Evolutionary conservation across 2,113 vertebrate species (phyloP).

Genomic region (Oenanthe melanoleuca): DNA sequence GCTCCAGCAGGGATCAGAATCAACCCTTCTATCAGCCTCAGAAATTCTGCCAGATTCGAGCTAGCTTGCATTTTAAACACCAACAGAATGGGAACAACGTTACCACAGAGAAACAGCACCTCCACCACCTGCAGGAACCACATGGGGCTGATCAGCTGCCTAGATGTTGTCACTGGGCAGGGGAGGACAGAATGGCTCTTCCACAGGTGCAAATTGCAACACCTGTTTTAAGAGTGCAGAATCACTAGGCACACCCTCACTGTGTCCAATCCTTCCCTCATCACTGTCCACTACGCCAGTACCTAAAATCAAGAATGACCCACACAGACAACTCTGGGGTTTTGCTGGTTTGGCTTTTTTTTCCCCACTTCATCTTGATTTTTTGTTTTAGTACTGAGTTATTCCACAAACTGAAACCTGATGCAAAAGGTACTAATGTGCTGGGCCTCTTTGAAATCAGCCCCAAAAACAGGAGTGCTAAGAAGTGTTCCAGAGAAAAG

Average conservation of each 20-base stretch:
- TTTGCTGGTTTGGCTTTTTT: accelerated
- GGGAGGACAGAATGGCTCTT: neutral
- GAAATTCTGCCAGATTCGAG: neutral
- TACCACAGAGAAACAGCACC: neutral
- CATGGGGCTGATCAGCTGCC: neutral
- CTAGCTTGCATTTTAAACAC: neutral
- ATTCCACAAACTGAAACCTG: neutral
- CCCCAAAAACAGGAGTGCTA: neutral
- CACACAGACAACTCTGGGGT: neutral
- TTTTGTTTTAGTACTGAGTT: accelerated
- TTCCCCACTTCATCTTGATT: accelerated
- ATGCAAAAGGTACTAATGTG: neutral
- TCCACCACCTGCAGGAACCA: neutral
- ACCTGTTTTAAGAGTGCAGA: neutral
- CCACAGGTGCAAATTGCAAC: neutral
- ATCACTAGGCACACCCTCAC: too few species aligned
- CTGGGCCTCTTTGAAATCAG: neutral
- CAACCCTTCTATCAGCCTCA: neutral
- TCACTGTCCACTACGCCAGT: neutral
- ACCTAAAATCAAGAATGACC: neutral
- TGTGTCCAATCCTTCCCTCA: neutral
- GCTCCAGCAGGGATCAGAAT: neutral
- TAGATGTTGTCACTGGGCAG: neutral
- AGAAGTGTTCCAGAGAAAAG: neutral
- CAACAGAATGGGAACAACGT: neutral